A percentile compares a stretch with the other conserved stretches of the same genome.
These are phyloP conservation scores for Chaetogeoica ovagalla DNA, from an alignment of 2,888 invertebrate genomes.

Conservation along the genomic window DNA sequence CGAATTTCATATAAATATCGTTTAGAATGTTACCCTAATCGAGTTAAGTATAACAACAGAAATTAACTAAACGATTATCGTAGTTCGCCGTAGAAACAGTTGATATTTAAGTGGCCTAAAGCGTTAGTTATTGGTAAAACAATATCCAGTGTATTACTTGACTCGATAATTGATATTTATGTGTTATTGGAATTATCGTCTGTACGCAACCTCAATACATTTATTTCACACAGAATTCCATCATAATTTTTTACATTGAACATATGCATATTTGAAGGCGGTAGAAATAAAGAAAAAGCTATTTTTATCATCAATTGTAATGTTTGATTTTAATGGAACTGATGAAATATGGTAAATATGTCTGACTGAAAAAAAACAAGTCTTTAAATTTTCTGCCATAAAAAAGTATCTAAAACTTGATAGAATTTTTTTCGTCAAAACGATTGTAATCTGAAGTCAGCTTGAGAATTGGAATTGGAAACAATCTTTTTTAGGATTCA, in stretches of 20 bases:
- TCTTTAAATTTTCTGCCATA: neutral
- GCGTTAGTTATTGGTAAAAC: neutral
- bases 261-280: no score
- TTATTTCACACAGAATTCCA: neutral
- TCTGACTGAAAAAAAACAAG: neutral
- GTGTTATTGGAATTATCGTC: neutral
- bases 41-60: no score
- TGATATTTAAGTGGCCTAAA: neutral
- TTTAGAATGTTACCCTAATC: no score
- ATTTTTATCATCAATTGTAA: neutral
- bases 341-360: slow-evolving; percentile 2
- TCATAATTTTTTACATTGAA: neutral
- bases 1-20: no score
- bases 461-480: neutral
- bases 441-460: neutral
- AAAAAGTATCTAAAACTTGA: slow-evolving; percentile 10
- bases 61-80: no score
- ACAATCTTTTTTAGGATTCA: slow-evolving; percentile 7
- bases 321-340: neutral
- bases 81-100: neutral
- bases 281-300: slow-evolving; percentile 3
- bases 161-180: no score
- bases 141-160: no score
- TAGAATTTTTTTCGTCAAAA: slow-evolving; percentile 3
- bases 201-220: neutral